These are phyloP conservation scores for Xenopus tropicalis DNA, from an alignment of 2,113 vertebrate species.

Conservation along the genomic window DNA sequence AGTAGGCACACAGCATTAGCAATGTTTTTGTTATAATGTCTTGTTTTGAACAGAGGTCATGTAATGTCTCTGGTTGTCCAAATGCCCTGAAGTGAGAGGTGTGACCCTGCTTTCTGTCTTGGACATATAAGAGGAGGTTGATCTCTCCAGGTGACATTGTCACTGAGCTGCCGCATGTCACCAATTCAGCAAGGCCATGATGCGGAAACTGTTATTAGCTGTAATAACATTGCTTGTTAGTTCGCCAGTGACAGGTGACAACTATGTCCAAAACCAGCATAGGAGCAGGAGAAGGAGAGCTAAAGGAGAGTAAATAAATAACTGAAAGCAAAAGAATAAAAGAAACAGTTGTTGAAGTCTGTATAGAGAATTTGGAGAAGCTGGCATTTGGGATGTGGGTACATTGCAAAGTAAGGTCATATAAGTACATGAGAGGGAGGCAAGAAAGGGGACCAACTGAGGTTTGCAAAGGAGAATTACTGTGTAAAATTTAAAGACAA, in stretches of 20 bases:
- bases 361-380: too few species aligned
- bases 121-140: slow-evolving; percentile 31
- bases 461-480: too few species aligned
- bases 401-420: too few species aligned
- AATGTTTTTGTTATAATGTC: neutral
- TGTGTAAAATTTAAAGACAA: too few species aligned
- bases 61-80: neutral
- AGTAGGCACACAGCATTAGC: neutral
- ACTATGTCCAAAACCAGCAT: slow-evolving; percentile 21
- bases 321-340: neutral
- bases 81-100: slow-evolving; percentile 49
- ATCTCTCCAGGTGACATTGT: slow-evolving; percentile 51
- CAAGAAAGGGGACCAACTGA: too few species aligned
- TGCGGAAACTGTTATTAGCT: slow-evolving; percentile 63
- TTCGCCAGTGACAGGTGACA: slow-evolving; percentile 56
- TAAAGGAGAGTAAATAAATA: neutral
- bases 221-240: slow-evolving; percentile 58
- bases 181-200: slow-evolving; percentile 50
- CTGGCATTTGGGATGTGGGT: too few species aligned
- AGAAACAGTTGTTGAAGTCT: too few species aligned
- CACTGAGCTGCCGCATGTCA: slow-evolving; percentile 51
- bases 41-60: neutral
- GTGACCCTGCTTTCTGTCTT: slow-evolving; percentile 35
- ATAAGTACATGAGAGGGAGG: too few species aligned
- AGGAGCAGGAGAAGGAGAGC: neutral